phyloP scores from a whole-genome alignment of 2,888 invertebrate species.

The Zootermopsis nevadensis region DNA sequence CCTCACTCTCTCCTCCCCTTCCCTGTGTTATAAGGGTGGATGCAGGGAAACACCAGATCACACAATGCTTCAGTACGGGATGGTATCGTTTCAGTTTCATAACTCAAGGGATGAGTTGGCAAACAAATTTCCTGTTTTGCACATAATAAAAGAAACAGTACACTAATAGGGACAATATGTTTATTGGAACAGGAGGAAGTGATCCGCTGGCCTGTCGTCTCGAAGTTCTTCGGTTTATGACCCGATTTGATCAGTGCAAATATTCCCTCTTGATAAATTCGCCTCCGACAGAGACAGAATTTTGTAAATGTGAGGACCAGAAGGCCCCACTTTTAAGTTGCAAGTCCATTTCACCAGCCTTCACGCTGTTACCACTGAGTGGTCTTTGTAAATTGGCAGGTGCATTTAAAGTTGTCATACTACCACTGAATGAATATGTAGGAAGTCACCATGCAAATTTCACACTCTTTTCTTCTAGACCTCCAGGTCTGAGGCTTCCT shows the following conservation, averaged over 20 bases:
- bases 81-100: neutral
- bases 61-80: constrained; percentile 1
- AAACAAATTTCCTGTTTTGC: neutral
- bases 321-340: no score
- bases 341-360: no score
- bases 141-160: neutral
- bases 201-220: no score
- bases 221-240: neutral
- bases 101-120: neutral
- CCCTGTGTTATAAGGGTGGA: constrained; percentile 22
- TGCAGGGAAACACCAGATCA: constrained; percentile 5
- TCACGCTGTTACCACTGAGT: no score
- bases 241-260: neutral
- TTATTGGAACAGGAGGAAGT: neutral
- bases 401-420: no score
- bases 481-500: no score
- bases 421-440: no score
- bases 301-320: no score
- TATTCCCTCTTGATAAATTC: neutral
- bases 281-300: no score
- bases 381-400: no score
- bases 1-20: neutral
- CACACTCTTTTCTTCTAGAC: no score
- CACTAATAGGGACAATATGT: neutral
- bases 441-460: no score